These are phyloP conservation scores for Enteromius paludinosus DNA, from an alignment of 2,797 vertebrate species.

Conservation along the genomic window DNA sequence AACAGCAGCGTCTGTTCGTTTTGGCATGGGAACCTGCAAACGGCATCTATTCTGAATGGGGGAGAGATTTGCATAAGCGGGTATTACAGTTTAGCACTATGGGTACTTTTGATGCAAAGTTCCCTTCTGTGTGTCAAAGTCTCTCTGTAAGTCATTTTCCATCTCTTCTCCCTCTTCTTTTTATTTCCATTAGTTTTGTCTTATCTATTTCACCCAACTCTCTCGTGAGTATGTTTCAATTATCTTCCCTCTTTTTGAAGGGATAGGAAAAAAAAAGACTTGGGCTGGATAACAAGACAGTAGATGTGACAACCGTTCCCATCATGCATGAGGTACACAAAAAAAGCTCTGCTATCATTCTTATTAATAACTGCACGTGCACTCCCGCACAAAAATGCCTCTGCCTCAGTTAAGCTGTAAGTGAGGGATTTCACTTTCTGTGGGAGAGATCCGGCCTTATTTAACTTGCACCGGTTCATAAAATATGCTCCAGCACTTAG, in stretches of 20 bases:
- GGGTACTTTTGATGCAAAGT: conserved; percentile 69
- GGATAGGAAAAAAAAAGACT: conserved; percentile 61
- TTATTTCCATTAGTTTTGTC: conserved; percentile 53
- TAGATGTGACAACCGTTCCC: conserved; percentile 58
- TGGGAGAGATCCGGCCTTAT: not conserved
- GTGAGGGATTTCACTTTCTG: conserved; percentile 42
- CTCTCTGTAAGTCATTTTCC: conserved; percentile 19
- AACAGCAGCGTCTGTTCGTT: conserved; percentile 8
- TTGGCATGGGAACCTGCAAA: conserved; percentile 38
- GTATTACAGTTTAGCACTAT: conserved; percentile 71
- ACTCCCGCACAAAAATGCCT: conserved; percentile 3
- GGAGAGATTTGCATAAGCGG: conserved; percentile 77
- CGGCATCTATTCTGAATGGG: conserved; percentile 61
- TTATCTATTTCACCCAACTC: conserved; percentile 72
- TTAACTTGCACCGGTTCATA: conserved; percentile 14
- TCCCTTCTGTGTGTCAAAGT: conserved; percentile 35
- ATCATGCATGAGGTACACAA: conserved; percentile 42
- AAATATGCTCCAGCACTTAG: conserved; percentile 14
- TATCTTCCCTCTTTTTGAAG: conserved; percentile 68
- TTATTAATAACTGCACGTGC: conserved; percentile 28
- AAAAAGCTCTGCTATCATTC: conserved; percentile 35
- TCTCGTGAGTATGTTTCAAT: conserved; percentile 73
- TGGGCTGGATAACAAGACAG: conserved; percentile 72
- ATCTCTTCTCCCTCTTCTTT: conserved; percentile 10
- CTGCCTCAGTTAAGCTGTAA: conserved; percentile 26